Conservation (phyloP, 2,113 vertebrate species). For the Ophiodon elongatus region DNA sequence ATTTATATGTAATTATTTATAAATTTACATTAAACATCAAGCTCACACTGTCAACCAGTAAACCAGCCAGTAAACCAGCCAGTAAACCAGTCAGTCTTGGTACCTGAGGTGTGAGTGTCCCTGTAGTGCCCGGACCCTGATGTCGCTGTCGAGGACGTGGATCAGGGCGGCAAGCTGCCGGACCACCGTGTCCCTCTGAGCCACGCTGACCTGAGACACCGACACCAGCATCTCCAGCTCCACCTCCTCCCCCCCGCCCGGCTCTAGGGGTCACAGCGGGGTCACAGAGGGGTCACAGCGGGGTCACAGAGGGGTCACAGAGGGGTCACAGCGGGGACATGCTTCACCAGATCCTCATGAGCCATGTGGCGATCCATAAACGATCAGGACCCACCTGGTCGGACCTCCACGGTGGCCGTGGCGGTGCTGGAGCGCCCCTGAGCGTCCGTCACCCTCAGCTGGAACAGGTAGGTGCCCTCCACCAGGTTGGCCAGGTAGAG, state of each 20-base stretch:
- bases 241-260: conserved; percentile 85
- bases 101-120: conserved; percentile 92
- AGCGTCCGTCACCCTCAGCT: conserved; percentile 85
- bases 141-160: conserved; percentile 87
- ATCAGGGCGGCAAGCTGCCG: conserved; percentile 90
- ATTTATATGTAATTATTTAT: no score
- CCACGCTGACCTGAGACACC: conserved; percentile 86
- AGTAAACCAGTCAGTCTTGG: not conserved
- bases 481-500: conserved; percentile 91
- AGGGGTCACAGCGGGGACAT: not conserved
- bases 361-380: not conserved
- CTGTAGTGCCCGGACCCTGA: conserved; percentile 88
- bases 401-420: conserved; percentile 90
- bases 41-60: not conserved
- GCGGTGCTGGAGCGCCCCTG: conserved; percentile 86
- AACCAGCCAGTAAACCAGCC: not conserved
- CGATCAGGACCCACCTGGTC: conserved; percentile 83
- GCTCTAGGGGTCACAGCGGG: no score
- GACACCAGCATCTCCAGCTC: conserved; percentile 92
- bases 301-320: no score
- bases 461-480: conserved; percentile 91
- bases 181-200: conserved; percentile 89
- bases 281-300: no score
- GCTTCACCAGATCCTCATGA: not conserved
- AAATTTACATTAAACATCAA: not conserved